Conservation (phyloP, 1,140 invertebrate genomes). For the Homalodisca vitripennis region DNA sequence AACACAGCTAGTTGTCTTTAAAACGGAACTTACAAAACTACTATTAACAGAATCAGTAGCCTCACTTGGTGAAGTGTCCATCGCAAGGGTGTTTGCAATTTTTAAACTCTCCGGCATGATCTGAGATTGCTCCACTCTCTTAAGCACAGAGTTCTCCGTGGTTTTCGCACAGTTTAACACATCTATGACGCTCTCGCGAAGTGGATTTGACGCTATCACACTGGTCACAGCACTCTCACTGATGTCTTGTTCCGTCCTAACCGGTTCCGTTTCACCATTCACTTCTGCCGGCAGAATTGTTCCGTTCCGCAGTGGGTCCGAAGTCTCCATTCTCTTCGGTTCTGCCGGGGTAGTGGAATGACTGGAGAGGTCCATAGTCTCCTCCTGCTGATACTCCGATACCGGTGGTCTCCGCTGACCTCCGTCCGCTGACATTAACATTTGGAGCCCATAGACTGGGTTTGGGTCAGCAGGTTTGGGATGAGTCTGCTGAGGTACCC, state of each 20-base stretch:
- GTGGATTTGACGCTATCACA: conserved; percentile 29
- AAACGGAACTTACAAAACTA: too few species aligned
- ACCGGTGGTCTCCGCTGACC: background rate
- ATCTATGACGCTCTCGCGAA: background rate
- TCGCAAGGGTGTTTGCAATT: background rate
- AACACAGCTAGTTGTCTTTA: too few species aligned
- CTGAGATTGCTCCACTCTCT: background rate
- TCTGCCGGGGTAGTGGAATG: conserved; percentile 2
- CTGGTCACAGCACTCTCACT: conserved; percentile 13
- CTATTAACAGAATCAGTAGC: background rate
- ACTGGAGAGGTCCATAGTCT: conserved; percentile 30
- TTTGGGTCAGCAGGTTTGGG: background rate
- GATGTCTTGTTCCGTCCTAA: background rate
- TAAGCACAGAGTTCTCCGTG: background rate
- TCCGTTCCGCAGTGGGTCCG: conserved; percentile 2
- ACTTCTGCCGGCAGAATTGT: background rate
- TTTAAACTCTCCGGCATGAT: background rate
- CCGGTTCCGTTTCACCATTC: background rate
- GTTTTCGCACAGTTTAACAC: conserved; percentile 9
- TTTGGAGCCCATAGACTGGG: conserved; percentile 19
- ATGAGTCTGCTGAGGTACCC: background rate
- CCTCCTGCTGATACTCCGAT: conserved; percentile 5
- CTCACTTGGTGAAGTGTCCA: background rate
- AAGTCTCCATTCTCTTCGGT: background rate
- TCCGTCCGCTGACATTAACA: background rate